Base-by-base conservation (phyloP, 2,888 invertebrate genomes). In the Dicranocentrus wangi region DNA sequence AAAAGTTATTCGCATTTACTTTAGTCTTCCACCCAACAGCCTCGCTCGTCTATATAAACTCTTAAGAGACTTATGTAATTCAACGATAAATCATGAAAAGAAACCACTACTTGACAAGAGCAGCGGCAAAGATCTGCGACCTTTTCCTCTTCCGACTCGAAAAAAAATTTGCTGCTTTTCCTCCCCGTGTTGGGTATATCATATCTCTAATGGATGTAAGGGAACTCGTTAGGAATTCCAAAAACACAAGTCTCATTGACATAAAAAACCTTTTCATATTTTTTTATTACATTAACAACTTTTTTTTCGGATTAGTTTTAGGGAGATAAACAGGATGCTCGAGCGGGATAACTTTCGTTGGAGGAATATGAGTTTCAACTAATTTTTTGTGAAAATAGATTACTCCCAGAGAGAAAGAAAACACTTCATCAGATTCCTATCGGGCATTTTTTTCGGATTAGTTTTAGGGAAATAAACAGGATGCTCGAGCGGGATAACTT, bases 51-150 rank as follows among this genome's bases (percentile, higher is more conserved):
- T 27, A 17, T 3, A 10, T 61, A 28, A 65, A 65, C 63, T 63
- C 25, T 23, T 10, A 51, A 51, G 65, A 65, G 47, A 32, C 32
- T 73, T 73, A 58, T 73, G 55, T 32, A 43, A 58, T 28, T 39
- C 23, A 76, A 55, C 68, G 27, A 76, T 76, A 76, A 76, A 76
- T 76, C 75, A 76, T 66, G 21, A 43, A 23, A 42, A 42, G 19
- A 66, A 55, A 27, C 58, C 43, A 76, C 58, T 25, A 58, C 66
- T 68, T 76, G 75, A 76, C 75, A 76, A 65, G 65, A 8, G 21
- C 7, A 32, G 25, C 19, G 43, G 13, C 21, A 65, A 65, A 65
- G 39, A 28, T 28, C 5, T 28, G 28, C n/a, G 28, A 28, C 15
- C 19, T 28, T 28, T 27, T 61, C 28, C 8, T 13, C 25, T 13